Base-by-base conservation (phyloP, 2,888 invertebrate species). In the Euzophera pinguis region DNA sequence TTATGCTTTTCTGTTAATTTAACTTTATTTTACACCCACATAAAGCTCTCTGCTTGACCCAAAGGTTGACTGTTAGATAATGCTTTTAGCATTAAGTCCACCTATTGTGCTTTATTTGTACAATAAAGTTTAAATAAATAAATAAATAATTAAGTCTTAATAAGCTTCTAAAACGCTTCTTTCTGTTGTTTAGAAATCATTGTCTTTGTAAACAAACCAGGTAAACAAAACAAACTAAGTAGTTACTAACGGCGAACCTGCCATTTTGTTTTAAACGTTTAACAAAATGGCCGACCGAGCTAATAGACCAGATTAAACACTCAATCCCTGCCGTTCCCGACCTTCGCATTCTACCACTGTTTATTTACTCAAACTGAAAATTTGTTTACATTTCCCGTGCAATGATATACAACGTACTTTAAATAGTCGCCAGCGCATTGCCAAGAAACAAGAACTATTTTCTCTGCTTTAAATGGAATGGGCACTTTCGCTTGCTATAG, bases 381-480 rank as follows among this genome's bases (percentile, higher is more conserved):
- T 66, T 69, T 81, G 82, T 84, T 84, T 84, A 83, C 75, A 75
- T 79, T 75, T 73, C 62, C 71, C 62, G 59, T 60, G 71, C 68
- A 76, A 73, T 73, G 69, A 76, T 77, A 75, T 71, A 76, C 74
- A 73, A 71, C 62, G 59, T 56, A 60, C 72, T 75, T 72, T 71
- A 67, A 73, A 73, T 77, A 75, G 69, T 61, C 47, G 51, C 56
- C 58, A 59, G 61, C 60, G 62, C 61, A 62, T 60, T 69, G 75
- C 74, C 74, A 74, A 73, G 65, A 68, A 62, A 73, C 74, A 74
- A 72, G 65, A 68, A 62, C 65, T 61, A 63, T 69, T 63, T 69
- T 64, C 61, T 41, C 29, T 10, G 13, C 41, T 13, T 32, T 39
- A 32, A n/a, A 10, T 41, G 32, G 16, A 16, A 49, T 39, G 10